Evolutionary conservation across 2,888 invertebrate genomes (phyloP).

Genomic region (Meganola albula): DNA sequence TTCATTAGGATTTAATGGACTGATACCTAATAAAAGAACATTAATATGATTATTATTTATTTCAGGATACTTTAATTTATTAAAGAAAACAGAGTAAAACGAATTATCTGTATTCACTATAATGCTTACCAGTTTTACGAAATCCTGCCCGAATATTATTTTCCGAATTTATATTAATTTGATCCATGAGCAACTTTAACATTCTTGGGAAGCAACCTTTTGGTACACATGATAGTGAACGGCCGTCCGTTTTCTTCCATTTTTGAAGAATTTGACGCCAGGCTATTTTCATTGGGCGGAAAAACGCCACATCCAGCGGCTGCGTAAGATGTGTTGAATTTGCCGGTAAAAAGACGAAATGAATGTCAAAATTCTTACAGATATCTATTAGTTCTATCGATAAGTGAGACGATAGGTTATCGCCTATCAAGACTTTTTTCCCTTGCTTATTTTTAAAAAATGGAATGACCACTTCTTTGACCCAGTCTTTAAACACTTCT

Average conservation of each 20-base stretch:
- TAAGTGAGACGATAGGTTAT: conserved; percentile 42
- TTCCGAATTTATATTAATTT: conserved; percentile 11
- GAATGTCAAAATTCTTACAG: conserved; percentile 27
- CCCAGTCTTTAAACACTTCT: conserved; percentile 37
- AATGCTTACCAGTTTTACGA: conserved; percentile 13
- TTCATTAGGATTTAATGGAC: conserved; percentile 14
- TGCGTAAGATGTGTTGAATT: conserved; percentile 40
- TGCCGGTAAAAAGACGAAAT: conserved; percentile 28
- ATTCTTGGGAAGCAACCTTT: conserved; percentile 18
- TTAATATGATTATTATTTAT: too few relatives aligned
- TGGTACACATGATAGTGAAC: conserved; percentile 11
- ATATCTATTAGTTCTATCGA: conserved; percentile 27
- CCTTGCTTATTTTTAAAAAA: conserved; percentile 27
- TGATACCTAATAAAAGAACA: too few relatives aligned
- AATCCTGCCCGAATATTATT: conserved; percentile 18
- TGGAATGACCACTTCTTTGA: conserved; percentile 22
- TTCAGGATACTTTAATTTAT: too few relatives aligned
- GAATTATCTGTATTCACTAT: too few relatives aligned
- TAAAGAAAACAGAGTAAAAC: too few relatives aligned
- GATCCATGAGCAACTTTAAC: conserved; percentile 15
- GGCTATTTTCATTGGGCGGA: conserved; percentile 31
- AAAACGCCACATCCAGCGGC: conserved; percentile 40
- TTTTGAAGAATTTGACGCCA: conserved; percentile 25
- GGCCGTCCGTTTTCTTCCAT: conserved; percentile 23
- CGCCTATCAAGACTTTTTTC: conserved; percentile 38